Evolutionary conservation across 2,113 vertebrate genomes (phyloP).

Genomic region (Aviceda subcristata): DNA sequence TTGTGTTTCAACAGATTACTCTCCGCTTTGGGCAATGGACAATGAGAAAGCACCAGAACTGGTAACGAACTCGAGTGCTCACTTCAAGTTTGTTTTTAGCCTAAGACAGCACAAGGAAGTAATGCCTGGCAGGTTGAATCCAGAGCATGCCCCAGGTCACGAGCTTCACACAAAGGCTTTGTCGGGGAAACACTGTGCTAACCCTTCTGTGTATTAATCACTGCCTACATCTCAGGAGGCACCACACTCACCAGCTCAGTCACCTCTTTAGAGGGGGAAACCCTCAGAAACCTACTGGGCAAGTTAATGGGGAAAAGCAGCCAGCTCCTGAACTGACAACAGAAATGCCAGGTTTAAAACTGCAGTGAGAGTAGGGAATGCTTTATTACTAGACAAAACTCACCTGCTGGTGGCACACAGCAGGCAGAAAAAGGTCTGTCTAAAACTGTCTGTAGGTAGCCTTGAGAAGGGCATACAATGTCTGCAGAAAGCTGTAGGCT

Average conservation of each 20-base stretch:
- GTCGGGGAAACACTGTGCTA: conserved; percentile 15
- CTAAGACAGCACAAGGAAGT: background rate
- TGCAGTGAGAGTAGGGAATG: background rate
- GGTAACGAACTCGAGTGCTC: background rate
- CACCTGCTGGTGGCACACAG: background rate
- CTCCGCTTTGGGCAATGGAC: background rate
- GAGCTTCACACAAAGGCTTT: conserved; percentile 25
- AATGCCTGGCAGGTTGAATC: background rate
- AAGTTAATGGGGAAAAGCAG: background rate
- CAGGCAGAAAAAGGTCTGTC: background rate
- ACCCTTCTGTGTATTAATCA: background rate
- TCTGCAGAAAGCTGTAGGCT: background rate
- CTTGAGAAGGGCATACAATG: background rate
- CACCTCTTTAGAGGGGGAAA: background rate
- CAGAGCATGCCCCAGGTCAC: background rate
- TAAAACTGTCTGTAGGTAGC: background rate
- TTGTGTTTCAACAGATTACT: background rate
- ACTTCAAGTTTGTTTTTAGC: conserved; percentile 22
- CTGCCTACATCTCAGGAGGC: background rate
- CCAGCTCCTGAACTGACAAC: background rate
- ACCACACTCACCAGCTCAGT: background rate
- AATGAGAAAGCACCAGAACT: background rate
- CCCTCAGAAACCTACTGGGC: background rate
- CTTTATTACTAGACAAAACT: background rate
- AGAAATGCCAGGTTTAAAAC: background rate